Conservation (phyloP, 64 coral and sea anemone species). For the Pocillopora verrucosa region DNA sequence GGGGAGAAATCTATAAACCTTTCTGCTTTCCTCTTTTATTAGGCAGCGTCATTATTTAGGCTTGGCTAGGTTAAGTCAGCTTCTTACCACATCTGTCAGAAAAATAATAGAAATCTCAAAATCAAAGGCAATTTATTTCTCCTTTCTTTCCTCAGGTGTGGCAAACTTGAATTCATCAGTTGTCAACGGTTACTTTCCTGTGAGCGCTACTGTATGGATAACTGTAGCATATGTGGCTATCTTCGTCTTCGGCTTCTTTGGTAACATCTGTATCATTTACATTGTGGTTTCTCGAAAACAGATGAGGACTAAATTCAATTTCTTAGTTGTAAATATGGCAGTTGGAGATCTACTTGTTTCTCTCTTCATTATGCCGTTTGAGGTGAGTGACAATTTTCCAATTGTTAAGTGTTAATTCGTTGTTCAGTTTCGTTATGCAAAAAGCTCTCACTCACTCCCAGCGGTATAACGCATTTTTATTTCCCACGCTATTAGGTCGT, state of each 20-base stretch:
- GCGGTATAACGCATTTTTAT: too few species aligned
- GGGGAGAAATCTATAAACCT: too few species aligned
- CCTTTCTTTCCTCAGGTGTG: not conserved
- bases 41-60: too few species aligned
- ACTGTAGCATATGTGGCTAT: conserved; percentile 30
- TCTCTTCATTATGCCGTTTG: conserved; percentile 48
- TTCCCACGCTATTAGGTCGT: too few species aligned
- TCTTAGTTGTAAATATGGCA: conserved; percentile 67
- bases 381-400: conserved; percentile 13
- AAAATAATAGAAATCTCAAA: too few species aligned
- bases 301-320: conserved; percentile 67
- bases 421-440: too few species aligned
- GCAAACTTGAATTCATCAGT: not conserved
- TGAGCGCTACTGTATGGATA: conserved; percentile 6
- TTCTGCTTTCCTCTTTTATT: too few species aligned
- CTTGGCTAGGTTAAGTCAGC: too few species aligned
- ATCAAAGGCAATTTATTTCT: too few species aligned
- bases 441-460: too few species aligned
- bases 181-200: not conserved
- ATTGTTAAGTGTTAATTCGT: too few species aligned
- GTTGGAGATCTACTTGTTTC: conserved; percentile 65
- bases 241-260: conserved; percentile 54
- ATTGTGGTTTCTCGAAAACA: conserved; percentile 46
- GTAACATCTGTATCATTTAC: conserved; percentile 50
- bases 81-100: too few species aligned